A percentile compares a stretch with the other conserved stretches of the same genome.
These are phyloP conservation scores for Rotaria sp. DNA, from an alignment of 2,888 invertebrate species.

Conservation along the genomic window DNA sequence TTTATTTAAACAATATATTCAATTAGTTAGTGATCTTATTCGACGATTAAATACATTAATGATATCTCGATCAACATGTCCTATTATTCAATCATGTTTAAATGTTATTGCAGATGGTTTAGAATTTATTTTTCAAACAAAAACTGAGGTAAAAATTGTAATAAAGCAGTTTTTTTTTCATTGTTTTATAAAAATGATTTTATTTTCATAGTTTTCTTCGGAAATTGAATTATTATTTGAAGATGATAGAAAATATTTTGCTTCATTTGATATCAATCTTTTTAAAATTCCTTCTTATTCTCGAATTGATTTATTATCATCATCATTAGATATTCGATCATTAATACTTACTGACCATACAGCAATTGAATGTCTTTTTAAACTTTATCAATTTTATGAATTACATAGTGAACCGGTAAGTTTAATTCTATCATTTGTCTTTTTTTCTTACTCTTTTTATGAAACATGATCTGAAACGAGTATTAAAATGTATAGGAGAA, in stretches of 20 bases:
- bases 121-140: slow-evolving; percentile 2
- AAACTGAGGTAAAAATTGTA: background rate
- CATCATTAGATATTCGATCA: background rate
- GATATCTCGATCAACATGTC: background rate
- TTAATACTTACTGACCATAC: background rate
- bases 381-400: slow-evolving; percentile 14
- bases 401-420: slow-evolving; percentile 10
- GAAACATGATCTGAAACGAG: no score
- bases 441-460: no score
- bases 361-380: background rate
- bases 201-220: background rate
- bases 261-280: background rate
- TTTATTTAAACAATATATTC: background rate
- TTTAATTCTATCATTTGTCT: background rate
- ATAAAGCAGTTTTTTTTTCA: background rate
- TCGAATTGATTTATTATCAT: background rate
- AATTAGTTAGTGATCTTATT: slow-evolving; percentile 4
- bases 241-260: background rate
- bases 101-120: background rate
- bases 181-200: background rate
- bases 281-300: background rate
- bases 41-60: background rate
- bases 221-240: background rate
- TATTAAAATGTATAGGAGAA: no score
- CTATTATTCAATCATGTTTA: slow-evolving; percentile 22